phyloP scores from a whole-genome alignment of 2,888 invertebrate species.

The Resseliella maxima region DNA sequence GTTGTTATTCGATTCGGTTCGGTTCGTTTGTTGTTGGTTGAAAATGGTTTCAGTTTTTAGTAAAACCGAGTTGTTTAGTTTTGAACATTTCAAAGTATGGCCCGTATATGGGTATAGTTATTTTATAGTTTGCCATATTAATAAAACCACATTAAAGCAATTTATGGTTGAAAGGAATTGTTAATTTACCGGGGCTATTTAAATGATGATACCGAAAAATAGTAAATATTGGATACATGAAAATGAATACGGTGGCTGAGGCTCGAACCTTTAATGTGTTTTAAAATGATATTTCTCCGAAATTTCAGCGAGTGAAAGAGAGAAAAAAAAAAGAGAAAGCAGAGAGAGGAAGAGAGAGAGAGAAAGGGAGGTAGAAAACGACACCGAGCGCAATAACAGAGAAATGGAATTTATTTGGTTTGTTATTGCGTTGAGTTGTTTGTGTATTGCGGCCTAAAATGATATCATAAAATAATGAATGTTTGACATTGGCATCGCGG shows the following conservation, averaged over 20 bases:
- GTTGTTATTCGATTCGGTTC: too few species aligned
- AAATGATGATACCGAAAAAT: neutral
- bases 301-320: too few species aligned
- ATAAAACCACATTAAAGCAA: constrained; percentile 37
- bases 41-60: neutral
- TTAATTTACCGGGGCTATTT: constrained; percentile 45
- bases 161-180: constrained; percentile 30
- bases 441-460: neutral
- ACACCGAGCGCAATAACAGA: too few species aligned
- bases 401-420: constrained; percentile 11
- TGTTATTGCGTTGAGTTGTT: neutral
- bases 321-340: neutral
- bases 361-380: neutral
- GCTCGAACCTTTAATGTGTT: neutral
- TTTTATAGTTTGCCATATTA: neutral
- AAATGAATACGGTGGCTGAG: neutral
- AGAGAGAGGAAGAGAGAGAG: neutral
- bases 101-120: neutral
- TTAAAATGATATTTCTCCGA: neutral
- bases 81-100: too few species aligned
- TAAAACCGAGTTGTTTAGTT: neutral
- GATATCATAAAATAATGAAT: neutral
- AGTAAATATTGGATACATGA: constrained; percentile 9
- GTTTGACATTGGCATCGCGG: neutral
- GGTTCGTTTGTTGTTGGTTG: neutral